These are phyloP conservation scores for Cepaea nemoralis DNA, from an alignment of 1,140 invertebrate genomes.

Conservation along the genomic window DNA sequence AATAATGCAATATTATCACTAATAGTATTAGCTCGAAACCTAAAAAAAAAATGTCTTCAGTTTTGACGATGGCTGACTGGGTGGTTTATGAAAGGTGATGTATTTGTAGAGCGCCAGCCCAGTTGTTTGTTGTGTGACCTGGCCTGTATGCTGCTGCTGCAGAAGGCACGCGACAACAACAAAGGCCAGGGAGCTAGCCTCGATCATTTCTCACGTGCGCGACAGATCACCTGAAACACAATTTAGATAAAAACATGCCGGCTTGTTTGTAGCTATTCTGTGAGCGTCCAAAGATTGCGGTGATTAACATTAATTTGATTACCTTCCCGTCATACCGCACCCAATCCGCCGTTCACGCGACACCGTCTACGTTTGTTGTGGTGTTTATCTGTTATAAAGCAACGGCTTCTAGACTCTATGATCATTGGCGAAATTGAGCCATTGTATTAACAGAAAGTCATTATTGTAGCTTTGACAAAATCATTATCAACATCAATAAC, in stretches of 20 bases:
- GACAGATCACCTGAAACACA: not conserved
- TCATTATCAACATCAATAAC: not conserved
- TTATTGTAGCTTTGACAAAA: too few relatives aligned
- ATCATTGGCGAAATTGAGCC: not conserved
- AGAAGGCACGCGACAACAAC: not conserved
- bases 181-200: not conserved
- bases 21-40: not conserved
- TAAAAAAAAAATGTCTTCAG: not conserved
- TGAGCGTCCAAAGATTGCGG: not conserved
- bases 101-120: not conserved
- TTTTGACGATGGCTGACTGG: not conserved
- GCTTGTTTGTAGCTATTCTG: not conserved
- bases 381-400: not conserved
- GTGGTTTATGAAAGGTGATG: not conserved
- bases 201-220: conserved; percentile 1
- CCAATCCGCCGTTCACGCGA: not conserved
- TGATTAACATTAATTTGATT: conserved; percentile 16
- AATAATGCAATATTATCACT: not conserved
- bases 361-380: not conserved
- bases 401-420: not conserved
- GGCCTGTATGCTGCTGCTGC: not conserved
- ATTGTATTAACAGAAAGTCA: not conserved
- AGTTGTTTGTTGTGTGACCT: not conserved
- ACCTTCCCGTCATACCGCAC: not conserved
- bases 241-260: not conserved